Evolutionary conservation across 2,113 vertebrate species (phyloP).

Genomic region (Euleptes europaea): DNA sequence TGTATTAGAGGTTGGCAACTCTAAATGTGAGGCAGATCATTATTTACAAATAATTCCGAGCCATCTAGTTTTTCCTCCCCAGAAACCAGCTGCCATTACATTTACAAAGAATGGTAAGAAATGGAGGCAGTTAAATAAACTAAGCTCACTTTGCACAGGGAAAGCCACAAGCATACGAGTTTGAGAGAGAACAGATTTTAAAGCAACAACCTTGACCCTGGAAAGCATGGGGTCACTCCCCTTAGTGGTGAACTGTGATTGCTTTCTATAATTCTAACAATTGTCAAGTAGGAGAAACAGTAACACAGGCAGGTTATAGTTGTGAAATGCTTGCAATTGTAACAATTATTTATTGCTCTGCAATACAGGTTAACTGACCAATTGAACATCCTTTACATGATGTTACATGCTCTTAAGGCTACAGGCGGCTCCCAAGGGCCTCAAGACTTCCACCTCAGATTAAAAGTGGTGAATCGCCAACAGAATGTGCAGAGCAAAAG

Average conservation of each 20-base stretch:
- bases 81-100: neutral
- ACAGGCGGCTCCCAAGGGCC: neutral
- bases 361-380: constrained; percentile 42
- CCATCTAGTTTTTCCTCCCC: neutral
- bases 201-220: constrained; percentile 36
- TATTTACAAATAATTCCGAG: constrained; percentile 18
- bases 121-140: constrained; percentile 1
- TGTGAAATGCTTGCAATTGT: constrained; percentile 44
- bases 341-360: constrained; percentile 45
- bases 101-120: neutral
- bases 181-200: constrained; percentile 24
- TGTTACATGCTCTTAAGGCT: constrained; percentile 18
- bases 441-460: neutral
- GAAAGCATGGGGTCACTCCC: constrained; percentile 41
- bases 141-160: constrained; percentile 21
- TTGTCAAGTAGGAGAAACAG: constrained; percentile 34
- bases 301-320: constrained; percentile 25
- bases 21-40: constrained; percentile 2
- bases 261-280: constrained; percentile 51
- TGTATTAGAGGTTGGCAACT: too few species aligned
- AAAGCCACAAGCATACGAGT: constrained; percentile 17
- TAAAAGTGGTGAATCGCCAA: neutral
- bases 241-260: constrained; percentile 44
- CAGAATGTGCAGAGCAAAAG: neutral
- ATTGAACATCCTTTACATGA: constrained; percentile 14